Evolutionary conservation across 2,113 vertebrate species (phyloP), one percentile per base, ranked within the genome.

Genomic region (Smithornis capensis): DNA sequence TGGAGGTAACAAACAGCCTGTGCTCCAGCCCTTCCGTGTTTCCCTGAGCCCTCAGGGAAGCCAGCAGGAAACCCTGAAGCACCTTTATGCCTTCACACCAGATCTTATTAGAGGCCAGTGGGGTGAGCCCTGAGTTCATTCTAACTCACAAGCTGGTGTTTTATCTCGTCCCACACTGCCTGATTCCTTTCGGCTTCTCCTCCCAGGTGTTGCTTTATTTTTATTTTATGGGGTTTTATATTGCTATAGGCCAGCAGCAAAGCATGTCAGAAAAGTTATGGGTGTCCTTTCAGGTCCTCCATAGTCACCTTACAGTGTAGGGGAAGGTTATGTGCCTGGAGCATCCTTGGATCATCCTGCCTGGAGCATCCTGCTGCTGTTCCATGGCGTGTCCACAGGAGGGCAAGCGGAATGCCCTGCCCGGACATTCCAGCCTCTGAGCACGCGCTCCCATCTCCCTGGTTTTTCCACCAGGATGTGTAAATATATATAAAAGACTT

Each of bases 1-100:
- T 99, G 92, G 99, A 99, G 99, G 99, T 99, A 97, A 94, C 8
- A 21, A 45, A 2, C 49, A 13, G 38, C 8, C 60, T 7, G 45
- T 62, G 69, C 31, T 37, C 27, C 9, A 0, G 44, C 83, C 27
- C 64, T 35, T 31, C 19, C 0, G 0, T 22, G 9, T 4, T 27
- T 22, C 60, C 60, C 88, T 10, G 4, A 19, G 40, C 15, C 31
- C 63, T 49, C 25, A 2, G 81, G 76, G 40, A 17, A 52, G 63
- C n/a, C 79, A 18, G 11, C 2, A 3, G 40, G 60, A 49, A 93
- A 67, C 24, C 38, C 55, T 33, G 42, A 79, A 63, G 81, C 69
- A 7, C 57, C 90, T 67, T 33, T 5, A 3, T 11, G 29, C 47
- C 53, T 63, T 60, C 89, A 31, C 31, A 24, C 23, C 56, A 7